Conservation (phyloP, 2,113 vertebrate genomes). For the Crotalus tigris region DNA sequence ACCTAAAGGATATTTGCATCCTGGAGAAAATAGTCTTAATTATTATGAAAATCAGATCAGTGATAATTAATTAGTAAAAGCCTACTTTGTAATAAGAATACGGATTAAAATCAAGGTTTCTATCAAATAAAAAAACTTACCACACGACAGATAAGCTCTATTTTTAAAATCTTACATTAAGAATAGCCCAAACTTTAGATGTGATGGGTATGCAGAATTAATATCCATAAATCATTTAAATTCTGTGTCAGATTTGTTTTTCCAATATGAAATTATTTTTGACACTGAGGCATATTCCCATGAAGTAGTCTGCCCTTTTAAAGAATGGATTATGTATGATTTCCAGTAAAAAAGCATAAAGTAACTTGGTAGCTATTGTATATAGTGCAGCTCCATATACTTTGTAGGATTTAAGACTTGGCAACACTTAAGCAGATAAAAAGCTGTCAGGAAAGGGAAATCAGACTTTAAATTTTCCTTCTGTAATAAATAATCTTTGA, state of each 20-base stretch:
- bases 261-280: neutral
- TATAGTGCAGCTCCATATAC: neutral
- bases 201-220: neutral
- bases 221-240: neutral
- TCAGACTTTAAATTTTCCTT: neutral
- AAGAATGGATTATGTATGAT: neutral
- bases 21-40: neutral
- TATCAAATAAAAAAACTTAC: neutral
- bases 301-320: neutral
- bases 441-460: neutral
- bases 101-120: neutral
- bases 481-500: neutral
- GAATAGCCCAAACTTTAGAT: neutral
- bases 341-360: neutral
- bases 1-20: neutral
- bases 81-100: neutral
- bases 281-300: neutral
- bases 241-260: neutral
- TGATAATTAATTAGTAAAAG: neutral
- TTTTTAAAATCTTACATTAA: neutral
- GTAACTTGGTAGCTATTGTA: neutral
- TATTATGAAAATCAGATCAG: neutral
- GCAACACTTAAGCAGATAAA: neutral
- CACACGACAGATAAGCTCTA: neutral
- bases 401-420: neutral